Conservation (phyloP, 2,113 vertebrate species). For the Syrmaticus mikado region DNA sequence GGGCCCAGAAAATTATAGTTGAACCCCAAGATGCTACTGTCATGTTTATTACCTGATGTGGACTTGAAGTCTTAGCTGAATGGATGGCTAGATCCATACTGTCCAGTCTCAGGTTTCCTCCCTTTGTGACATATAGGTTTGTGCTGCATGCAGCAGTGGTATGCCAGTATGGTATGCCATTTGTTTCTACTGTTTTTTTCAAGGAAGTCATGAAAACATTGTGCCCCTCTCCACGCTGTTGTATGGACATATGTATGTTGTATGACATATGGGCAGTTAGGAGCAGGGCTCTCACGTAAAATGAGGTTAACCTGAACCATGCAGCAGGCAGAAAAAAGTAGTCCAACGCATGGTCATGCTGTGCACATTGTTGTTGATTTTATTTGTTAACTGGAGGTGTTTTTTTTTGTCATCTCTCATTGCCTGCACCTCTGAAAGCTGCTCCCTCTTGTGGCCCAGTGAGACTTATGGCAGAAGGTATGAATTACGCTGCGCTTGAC, state of each 20-base stretch:
- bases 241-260: fast-evolving
- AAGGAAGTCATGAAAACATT: fast-evolving
- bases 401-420: background rate
- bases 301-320: background rate
- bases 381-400: background rate
- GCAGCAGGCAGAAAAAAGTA: background rate
- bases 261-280: too few species aligned
- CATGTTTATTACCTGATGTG: background rate
- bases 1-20: background rate
- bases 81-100: background rate
- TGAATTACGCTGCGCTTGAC: background rate
- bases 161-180: fast-evolving
- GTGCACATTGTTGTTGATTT: background rate
- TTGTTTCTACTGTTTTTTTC: background rate
- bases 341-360: fast-evolving
- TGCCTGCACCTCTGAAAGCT: constrained; percentile 38
- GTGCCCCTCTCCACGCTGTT: background rate
- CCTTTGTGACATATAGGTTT: background rate
- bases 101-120: background rate
- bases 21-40: background rate
- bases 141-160: fast-evolving
- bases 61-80: background rate
- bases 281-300: background rate
- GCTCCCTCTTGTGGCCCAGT: constrained; percentile 66
- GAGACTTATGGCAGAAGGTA: background rate